These are phyloP conservation scores for Eledone cirrhosa DNA, from an alignment of 2,888 invertebrate genomes.

Conservation along the genomic window DNA sequence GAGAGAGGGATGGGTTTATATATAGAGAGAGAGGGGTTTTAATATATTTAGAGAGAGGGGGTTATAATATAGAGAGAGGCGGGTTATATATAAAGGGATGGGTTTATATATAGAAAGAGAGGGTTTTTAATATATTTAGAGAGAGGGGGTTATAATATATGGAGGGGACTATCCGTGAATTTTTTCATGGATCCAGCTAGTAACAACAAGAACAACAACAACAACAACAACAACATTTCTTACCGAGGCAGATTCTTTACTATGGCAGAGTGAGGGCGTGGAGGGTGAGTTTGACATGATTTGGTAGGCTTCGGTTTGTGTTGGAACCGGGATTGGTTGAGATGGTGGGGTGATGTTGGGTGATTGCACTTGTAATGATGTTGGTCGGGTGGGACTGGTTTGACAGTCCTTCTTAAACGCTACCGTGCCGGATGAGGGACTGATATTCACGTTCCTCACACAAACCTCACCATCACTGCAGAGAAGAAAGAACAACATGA, in stretches of 20 bases:
- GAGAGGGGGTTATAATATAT: too few species aligned
- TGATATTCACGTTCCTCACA: constrained; percentile 43
- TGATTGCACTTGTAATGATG: constrained; percentile 46
- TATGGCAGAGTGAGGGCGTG: constrained; percentile 26
- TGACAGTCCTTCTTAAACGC: constrained; percentile 46
- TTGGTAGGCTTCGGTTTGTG: constrained; percentile 72
- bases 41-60: too few species aligned
- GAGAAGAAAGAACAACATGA: constrained; percentile 15
- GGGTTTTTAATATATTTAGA: too few species aligned
- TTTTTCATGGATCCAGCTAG: too few species aligned
- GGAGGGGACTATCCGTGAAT: too few species aligned
- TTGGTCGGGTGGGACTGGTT: constrained; percentile 48
- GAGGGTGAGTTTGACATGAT: constrained; percentile 62
- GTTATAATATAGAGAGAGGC: too few species aligned
- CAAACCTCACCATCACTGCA: constrained; percentile 36
- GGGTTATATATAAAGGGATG: too few species aligned
- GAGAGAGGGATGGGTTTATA: too few species aligned
- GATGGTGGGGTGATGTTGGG: constrained; percentile 58
- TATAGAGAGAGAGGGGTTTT: too few species aligned
- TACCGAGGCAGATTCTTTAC: constrained; percentile 25
- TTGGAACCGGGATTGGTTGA: constrained; percentile 81
- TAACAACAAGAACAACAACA: too few species aligned
- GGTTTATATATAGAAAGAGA: too few species aligned
- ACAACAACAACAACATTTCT: background rate
- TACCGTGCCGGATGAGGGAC: constrained; percentile 44